Conservation (phyloP, 1,140 invertebrate species). For the Harpegnathos saltator region DNA sequence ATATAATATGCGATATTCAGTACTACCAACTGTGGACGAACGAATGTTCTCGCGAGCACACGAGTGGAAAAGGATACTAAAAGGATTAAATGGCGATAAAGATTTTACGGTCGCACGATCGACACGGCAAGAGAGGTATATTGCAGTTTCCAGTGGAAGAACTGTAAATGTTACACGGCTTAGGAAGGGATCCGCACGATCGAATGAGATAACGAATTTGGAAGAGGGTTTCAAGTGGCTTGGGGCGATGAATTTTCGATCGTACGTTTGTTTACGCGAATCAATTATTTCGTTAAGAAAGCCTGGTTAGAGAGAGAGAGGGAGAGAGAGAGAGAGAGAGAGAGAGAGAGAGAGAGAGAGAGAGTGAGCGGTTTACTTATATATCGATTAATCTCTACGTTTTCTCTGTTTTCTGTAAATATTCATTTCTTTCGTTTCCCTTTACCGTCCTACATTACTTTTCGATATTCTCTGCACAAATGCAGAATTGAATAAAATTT, state of each 20-base stretch:
- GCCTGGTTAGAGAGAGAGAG: no score
- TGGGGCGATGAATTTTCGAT: not conserved
- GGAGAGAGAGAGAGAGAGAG: no score
- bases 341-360: no score
- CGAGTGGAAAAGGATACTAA: constrained; percentile 29
- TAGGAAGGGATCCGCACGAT: not conserved
- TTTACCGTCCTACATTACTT: no score
- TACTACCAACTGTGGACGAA: constrained; percentile 29
- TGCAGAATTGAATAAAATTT: no score
- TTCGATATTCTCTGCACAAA: no score
- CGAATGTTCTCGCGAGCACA: not conserved
- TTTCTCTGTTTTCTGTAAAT: no score
- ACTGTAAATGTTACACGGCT: constrained; percentile 43
- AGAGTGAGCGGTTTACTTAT: no score
- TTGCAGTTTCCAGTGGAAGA: not conserved
- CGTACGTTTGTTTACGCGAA: no score
- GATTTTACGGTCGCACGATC: constrained; percentile 62
- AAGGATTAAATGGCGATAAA: constrained; percentile 69
- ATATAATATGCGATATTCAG: constrained; percentile 45
- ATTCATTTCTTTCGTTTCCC: no score
- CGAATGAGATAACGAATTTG: not conserved
- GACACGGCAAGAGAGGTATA: not conserved
- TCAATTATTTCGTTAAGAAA: no score
- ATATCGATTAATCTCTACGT: no score
- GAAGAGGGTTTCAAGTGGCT: not conserved